Base-by-base conservation (phyloP, 2,113 vertebrate genomes). In the Myotis brandtii region DNA sequence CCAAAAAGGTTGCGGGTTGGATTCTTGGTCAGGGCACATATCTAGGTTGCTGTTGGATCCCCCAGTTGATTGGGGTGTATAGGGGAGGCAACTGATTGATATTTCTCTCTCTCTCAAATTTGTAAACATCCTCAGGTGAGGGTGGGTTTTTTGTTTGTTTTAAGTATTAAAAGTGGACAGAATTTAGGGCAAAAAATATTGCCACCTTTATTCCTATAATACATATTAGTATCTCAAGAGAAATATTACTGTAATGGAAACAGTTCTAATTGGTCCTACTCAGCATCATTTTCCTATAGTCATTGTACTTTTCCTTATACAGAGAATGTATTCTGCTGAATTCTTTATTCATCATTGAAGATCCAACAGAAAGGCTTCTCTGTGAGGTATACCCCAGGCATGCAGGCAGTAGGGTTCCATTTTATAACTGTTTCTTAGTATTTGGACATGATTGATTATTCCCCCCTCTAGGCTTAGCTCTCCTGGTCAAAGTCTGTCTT, bases 281-380 rank as follows among this genome's bases (percentile, higher is more conserved):
- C 25, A 90, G 56, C 94, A 67, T 90, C 21, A 43, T 92, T 94
- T 92, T 86, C 25, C 34, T 89, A 52, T 50, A 76, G 56, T 86
- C 69, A 94, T 91, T 72, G 8, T 95, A 14, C 37, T 92, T 95
- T 93, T 70, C 20, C 11, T 84, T 94, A 40, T 46, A 54, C 52
- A 89, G 59, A 75, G n/a, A 82, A 56, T 89, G 30, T 84, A 40
- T 48, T 96, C 34, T 94, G 27, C 10, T 79, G 52, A 95, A 59
- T 95, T 93, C 50, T 89, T 52, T 86, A 52, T 92, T 94, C 62
- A 77, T 83, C 72, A 40, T 94, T 83, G 75, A n/a, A 89, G 85
- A 92, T 37, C 27, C 66, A 76, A 52, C 13, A 95, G 59, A 91
- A 93, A 69, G 12, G 52, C 76, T 84, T 86, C 59, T 94, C 62